Base-by-base conservation (phyloP, 2,113 vertebrate species). In the Coracopsis vasa region DNA sequence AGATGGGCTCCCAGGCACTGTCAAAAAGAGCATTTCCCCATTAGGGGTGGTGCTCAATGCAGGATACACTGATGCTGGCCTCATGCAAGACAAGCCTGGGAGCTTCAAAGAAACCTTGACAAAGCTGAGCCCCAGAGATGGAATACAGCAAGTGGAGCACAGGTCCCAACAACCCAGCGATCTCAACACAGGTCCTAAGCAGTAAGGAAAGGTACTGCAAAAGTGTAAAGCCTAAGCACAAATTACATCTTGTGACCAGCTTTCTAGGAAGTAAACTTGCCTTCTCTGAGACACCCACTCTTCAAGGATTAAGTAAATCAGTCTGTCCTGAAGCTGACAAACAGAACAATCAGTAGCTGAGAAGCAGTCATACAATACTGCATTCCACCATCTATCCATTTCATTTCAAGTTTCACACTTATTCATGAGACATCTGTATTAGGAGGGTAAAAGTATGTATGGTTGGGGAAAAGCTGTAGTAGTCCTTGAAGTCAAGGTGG, bases 311-410 rank as follows among this genome's bases (percentile, higher is more conserved):
- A 77, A 56, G 64, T 14, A 92, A 93, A 80, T 61, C 47, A 44
- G 11, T 37, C 48, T 54, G 47, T n/a, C 56, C 84, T 47, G 23
- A 83, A 83, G 71, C 35, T 61, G 37, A 77, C 61, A 79, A 69
- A 89, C 1, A 10, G 20, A 81, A 60, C 5, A 61, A 28, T 16
- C 21, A 48, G 20, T 3, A 60, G 44, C 35, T 5, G 3, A 88
- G 48, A 62, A 65, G 64, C 14, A 50, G 42, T 14, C 45, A 47
- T 1, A 1, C 28, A 64, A n/a, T 12, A 62, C 21, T 19, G 9
- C 0, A 0, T 47, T 71, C 45, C 10, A 81, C 51, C 17, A 39
- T 16, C 20, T 19, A 14, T 18, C 16, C 35, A 17, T 27, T 71
- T 35, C 35, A 44, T 25, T 66, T 69, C 62, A 56, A 28, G 33